Base-by-base conservation (phyloP, 2,888 invertebrate species). In the Cremastinae sp. region DNA sequence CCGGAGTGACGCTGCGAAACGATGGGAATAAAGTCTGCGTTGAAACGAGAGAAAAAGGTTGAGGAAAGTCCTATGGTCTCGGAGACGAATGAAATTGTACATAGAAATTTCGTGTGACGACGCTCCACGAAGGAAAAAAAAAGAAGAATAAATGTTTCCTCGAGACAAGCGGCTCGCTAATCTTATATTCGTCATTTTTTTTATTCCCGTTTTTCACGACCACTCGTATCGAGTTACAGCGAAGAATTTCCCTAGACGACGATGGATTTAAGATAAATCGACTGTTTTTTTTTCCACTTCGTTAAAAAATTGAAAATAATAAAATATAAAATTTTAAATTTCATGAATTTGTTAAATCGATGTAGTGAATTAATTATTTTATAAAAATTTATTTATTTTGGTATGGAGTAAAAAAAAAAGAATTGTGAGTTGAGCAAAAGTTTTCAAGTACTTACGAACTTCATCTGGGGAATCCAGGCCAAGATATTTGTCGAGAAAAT, bases 91-190 rank as follows among this genome's bases (percentile, higher is more conserved):
- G 41, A 41, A 41, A 12, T 8, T 41, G 41, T 37, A 49, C 12
- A 20, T 49, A 51, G 3, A 14, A n/a, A 39, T 41, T 55, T 53
- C 14, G 16, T 14, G 37, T 14, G 41, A 41, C 43, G 65, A 55
- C 1, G 2, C 7, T 49, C 12, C 16, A n/a, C 14, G 39, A 49
- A 45, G 35, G 43, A 8, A 39, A 55, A n/a, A 12, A n/a, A 28
- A 51, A 55, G 39, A 28, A 9, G 59, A 58, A 73, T 65, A 64
- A 75, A 75, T 73, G 59, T 75, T 75, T 69, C 43, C n/a, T 16
- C 61, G 45, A 22, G 59, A 61, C 68, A 73, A 64, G 59, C 51
- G 56, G 45, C 62, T 51, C 59, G 22, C 55, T 78, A 75, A 75
- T 73, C 69, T 71, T 59, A 65, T 59, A 68, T 64, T 64, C 37